Percentiles rank a stretch among this genome's conserved stretches.
phyloP scores from a whole-genome alignment of 2,888 invertebrate species.

The Ceriagrion tenellum region DNA sequence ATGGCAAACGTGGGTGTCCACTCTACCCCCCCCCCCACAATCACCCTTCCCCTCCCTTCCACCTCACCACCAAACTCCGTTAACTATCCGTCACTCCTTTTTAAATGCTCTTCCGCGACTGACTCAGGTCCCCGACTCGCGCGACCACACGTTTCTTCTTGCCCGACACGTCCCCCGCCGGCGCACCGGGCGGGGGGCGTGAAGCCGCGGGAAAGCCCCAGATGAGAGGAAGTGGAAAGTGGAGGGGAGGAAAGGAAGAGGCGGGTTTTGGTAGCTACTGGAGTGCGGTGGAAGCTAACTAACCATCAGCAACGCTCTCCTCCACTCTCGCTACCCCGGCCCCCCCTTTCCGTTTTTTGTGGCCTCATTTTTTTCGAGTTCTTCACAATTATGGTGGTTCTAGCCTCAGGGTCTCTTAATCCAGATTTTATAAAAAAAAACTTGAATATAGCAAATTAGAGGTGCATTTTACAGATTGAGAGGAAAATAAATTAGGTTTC shows the following conservation, averaged over 20 bases:
- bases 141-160: neutral
- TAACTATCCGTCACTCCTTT: neutral
- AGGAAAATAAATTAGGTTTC: too few relatives aligned
- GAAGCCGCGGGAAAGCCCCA: neutral
- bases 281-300: conserved; percentile 65
- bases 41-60: too few relatives aligned
- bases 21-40: too few relatives aligned
- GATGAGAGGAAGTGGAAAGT: neutral
- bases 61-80: neutral
- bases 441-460: too few relatives aligned
- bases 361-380: neutral
- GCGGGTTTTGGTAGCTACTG: conserved; percentile 50
- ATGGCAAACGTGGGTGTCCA: conserved; percentile 28
- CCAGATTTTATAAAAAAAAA: too few relatives aligned
- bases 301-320: neutral
- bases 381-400: too few relatives aligned
- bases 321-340: neutral
- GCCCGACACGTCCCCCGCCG: neutral
- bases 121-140: neutral
- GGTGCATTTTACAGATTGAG: too few relatives aligned
- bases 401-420: too few relatives aligned
- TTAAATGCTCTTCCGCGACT: neutral
- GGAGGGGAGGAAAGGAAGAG: too few relatives aligned
- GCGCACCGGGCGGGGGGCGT: neutral
- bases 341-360: neutral